These are phyloP conservation scores for Achlya flavicornis DNA, from an alignment of 2,888 invertebrate species.

Conservation along the genomic window DNA sequence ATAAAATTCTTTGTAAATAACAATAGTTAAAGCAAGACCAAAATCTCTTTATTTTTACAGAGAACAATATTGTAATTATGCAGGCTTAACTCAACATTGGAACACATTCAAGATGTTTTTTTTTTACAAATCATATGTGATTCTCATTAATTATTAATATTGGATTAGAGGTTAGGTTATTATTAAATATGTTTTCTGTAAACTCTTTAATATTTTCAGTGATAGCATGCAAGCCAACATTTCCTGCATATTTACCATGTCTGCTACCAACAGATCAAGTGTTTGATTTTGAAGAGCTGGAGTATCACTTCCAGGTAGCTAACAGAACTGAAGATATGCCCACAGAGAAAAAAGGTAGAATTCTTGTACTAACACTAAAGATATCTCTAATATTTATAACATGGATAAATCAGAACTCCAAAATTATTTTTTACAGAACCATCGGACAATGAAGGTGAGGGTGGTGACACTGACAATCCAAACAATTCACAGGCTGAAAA, in stretches of 20 bases:
- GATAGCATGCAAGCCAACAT: slow-evolving; percentile 93
- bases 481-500: slow-evolving; percentile 73
- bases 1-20: too few relatives aligned
- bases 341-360: slow-evolving; percentile 78
- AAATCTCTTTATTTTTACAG: too few relatives aligned
- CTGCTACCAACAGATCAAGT: slow-evolving; percentile 97
- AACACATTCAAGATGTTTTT: background rate
- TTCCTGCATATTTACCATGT: slow-evolving; percentile 93
- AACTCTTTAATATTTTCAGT: slow-evolving; percentile 82
- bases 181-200: background rate
- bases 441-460: slow-evolving; percentile 79
- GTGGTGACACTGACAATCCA: slow-evolving; percentile 69
- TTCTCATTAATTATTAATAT: too few relatives aligned
- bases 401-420: background rate
- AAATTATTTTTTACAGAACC: slow-evolving; percentile 52
- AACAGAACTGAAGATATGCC: slow-evolving; percentile 86
- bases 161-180: background rate
- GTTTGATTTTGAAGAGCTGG: slow-evolving; percentile 94
- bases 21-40: too few relatives aligned
- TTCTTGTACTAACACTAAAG: background rate
- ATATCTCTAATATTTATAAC: too few relatives aligned
- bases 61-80: too few relatives aligned
- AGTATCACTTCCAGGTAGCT: slow-evolving; percentile 88
- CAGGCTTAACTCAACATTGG: too few relatives aligned
- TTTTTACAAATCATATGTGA: background rate